These are phyloP conservation scores for Mechanitis messenoides DNA, from an alignment of 2,888 invertebrate genomes.

Conservation along the genomic window DNA sequence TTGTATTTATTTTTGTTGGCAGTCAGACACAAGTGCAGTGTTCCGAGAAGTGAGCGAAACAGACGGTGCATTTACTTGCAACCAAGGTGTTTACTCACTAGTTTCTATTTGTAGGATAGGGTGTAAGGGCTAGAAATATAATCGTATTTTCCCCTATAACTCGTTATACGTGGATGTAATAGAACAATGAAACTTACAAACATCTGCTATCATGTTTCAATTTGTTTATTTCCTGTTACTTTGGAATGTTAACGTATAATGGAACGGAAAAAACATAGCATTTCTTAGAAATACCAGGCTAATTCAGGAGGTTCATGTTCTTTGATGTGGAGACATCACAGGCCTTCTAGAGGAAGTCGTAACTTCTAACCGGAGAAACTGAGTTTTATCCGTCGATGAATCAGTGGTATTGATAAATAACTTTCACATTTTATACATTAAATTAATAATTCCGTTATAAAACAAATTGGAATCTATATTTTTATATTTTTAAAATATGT, in stretches of 20 bases:
- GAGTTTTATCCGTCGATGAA: background rate
- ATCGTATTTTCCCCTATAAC: no score
- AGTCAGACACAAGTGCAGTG: slow-evolving; percentile 60
- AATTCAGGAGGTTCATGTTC: slow-evolving; percentile 13
- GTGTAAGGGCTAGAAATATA: slow-evolving; percentile 8
- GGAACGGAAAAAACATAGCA: slow-evolving; percentile 20
- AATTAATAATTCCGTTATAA: no score
- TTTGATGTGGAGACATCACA: slow-evolving; percentile 21
- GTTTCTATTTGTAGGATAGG: slow-evolving; percentile 1
- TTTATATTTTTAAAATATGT: no score
- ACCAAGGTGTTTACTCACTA: slow-evolving; percentile 24
- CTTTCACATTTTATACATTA: background rate
- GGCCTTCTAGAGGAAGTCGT: slow-evolving; percentile 22
- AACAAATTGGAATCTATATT: no score
- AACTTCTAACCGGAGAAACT: slow-evolving; percentile 9
- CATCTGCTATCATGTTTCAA: background rate
- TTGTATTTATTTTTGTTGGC: slow-evolving; percentile 63
- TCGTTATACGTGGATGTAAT: background rate
- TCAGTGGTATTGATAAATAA: no score
- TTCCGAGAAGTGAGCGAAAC: slow-evolving; percentile 56
- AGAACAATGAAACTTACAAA: background rate
- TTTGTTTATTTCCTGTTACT: slow-evolving; percentile 4
- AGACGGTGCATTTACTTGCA: slow-evolving; percentile 35
- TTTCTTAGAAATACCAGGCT: slow-evolving; percentile 13
- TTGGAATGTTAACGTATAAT: slow-evolving; percentile 10